phyloP scores from a whole-genome alignment of 2,888 invertebrate species.

The Pammene fasciana region DNA sequence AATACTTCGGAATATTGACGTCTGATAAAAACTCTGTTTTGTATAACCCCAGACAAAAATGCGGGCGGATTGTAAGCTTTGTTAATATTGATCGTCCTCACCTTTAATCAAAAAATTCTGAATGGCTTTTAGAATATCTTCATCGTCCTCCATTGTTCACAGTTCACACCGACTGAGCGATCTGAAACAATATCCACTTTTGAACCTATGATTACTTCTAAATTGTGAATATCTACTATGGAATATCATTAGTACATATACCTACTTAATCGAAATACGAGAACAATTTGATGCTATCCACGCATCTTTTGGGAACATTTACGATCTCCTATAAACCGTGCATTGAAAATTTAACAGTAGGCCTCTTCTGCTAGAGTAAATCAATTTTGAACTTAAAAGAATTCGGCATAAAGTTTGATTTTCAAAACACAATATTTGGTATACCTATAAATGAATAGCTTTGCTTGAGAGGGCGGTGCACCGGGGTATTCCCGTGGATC shows the following conservation, averaged over 20 bases:
- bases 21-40: not conserved
- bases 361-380: conserved; percentile 40
- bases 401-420: conserved; percentile 46
- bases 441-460: conserved; percentile 17
- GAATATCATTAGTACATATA: not conserved
- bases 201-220: not conserved
- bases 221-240: not conserved
- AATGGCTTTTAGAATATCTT: conserved; percentile 53
- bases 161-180: conserved; percentile 38
- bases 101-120: conserved; percentile 54
- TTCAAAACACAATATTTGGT: conserved; percentile 27
- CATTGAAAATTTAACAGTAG: conserved; percentile 55
- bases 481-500: conserved; percentile 60
- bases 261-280: conserved; percentile 42
- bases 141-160: conserved; percentile 53
- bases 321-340: conserved; percentile 60
- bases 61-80: not conserved
- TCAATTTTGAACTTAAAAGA: conserved; percentile 43
- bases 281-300: conserved; percentile 48
- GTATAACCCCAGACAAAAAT: not conserved
- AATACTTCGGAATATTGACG: conserved; percentile 6
- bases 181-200: conserved; percentile 51
- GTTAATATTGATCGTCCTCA: conserved; percentile 39
- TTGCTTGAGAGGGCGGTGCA: conserved; percentile 48
- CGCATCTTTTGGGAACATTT: conserved; percentile 55